Base-by-base conservation (phyloP, 2,888 invertebrate species). In the Lepidonotus clava region DNA sequence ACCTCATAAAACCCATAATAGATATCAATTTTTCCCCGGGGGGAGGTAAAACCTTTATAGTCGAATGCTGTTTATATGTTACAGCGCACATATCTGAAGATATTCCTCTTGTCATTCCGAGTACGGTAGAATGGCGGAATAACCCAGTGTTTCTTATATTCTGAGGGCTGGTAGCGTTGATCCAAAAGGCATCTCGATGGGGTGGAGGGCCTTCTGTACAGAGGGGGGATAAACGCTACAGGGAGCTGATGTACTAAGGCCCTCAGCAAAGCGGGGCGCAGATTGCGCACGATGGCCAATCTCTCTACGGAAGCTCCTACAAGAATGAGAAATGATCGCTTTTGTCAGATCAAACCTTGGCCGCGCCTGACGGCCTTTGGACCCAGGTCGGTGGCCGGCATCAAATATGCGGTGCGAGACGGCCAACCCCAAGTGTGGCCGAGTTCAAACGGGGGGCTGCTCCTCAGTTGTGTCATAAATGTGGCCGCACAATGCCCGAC, bases 391-490 rank as follows among this genome's bases (percentile, higher is more conserved):
- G 24, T 66, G n/a, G 66, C n/a, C 66, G 18, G 32, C 80, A 80
- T 80, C 80, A 80, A 21, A 80, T 80, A 80, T 80, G 80, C 80
- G 46, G 46, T 8, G 80, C 80, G 51, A 80, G 80, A 24, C 80
- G 28, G 46, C 18, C 80, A 80, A 80, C 46, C 80, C 80, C 80
- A 32, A 80, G 46, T 80, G 80, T 80, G 46, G 80, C 41, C 28
- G 46, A 51, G 80, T 80, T 80, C 80, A 80, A 80, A 80, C 80
- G 80, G 80, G n/a, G 46, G 18, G 28, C 80, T 28, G 80, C 46
- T 28, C 80, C 80, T 80, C 80, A n/a, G 80, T 80, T 80, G 80
- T 80, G 80, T 80, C 80, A 80, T 80, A 80, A 80, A 80, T 80
- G 80, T 41, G 80, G 46, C 80, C 24, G 46, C 80, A 80, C 80